A percentile compares a stretch with the other conserved stretches of the same genome.
Evolutionary conservation across 2,113 vertebrate genomes (phyloP).

Genomic region (Jacana jacana): DNA sequence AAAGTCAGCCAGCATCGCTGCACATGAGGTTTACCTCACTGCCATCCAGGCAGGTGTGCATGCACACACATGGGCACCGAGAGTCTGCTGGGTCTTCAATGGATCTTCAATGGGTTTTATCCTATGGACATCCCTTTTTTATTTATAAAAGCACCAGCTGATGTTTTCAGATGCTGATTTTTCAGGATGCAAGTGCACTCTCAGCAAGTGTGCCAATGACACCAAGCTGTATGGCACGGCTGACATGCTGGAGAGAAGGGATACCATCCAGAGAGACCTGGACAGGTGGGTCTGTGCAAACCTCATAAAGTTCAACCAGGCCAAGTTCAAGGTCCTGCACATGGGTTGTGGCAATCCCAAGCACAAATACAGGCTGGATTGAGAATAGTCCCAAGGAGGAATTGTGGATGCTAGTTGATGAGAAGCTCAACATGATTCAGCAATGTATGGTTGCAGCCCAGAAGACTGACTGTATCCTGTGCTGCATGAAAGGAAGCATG

Average conservation of each 20-base stretch:
- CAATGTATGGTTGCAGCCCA: background rate
- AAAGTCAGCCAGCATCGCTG: rapidly evolving
- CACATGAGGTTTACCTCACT: background rate
- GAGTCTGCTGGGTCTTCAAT: rapidly evolving
- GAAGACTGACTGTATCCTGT: background rate
- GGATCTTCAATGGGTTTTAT: rapidly evolving
- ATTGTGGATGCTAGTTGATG: background rate
- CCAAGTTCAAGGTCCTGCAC: background rate
- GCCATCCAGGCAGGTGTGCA: rapidly evolving
- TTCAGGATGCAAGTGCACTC: background rate
- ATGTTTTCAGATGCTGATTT: background rate
- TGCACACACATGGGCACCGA: rapidly evolving
- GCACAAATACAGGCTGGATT: background rate
- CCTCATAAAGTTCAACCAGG: background rate
- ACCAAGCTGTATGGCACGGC: background rate
- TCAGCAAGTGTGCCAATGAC: background rate
- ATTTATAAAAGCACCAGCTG: background rate
- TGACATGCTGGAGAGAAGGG: background rate
- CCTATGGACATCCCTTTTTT: background rate
- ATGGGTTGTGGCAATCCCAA: background rate
- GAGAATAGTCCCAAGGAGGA: background rate
- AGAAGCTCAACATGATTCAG: background rate
- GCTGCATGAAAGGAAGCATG: background rate
- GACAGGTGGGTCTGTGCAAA: background rate
- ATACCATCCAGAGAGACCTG: too few relatives aligned